These are phyloP conservation scores for Aptenodytes patagonicus DNA, from an alignment of 2,113 vertebrate genomes.

Conservation along the genomic window DNA sequence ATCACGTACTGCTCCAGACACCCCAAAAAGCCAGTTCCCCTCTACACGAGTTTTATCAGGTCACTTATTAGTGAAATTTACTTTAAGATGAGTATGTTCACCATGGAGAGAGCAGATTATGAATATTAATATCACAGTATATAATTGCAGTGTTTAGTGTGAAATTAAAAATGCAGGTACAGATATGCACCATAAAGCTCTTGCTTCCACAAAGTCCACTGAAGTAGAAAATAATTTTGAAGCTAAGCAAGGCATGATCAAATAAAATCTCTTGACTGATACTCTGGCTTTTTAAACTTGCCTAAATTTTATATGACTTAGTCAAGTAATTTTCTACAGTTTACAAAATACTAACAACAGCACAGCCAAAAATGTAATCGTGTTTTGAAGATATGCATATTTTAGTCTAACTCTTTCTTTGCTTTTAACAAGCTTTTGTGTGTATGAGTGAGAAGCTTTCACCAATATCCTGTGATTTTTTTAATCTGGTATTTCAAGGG, in stretches of 20 bases:
- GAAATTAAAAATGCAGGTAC: slow-evolving; percentile 1
- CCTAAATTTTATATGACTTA: not conserved
- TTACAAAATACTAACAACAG: not conserved
- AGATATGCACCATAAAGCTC: slow-evolving; percentile 16
- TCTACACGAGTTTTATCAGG: not conserved
- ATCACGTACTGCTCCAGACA: not conserved
- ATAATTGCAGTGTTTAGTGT: not conserved
- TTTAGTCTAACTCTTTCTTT: not conserved
- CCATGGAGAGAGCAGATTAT: not conserved
- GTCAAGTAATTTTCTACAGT: not conserved
- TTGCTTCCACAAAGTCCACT: slow-evolving; percentile 6
- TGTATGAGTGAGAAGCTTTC: not conserved
- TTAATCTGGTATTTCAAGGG: not conserved
- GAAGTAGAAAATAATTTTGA: slow-evolving; percentile 41
- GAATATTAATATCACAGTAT: not conserved
- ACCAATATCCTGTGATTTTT: not conserved
- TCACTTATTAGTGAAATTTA: not conserved
- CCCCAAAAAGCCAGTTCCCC: not conserved
- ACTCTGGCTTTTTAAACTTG: not conserved
- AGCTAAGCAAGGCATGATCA: slow-evolving; percentile 22
- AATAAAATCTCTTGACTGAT: slow-evolving; percentile 29
- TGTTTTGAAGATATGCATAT: not conserved
- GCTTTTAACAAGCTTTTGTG: not conserved
- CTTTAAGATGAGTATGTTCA: not conserved
- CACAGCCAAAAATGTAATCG: not conserved